Evolutionary conservation across 2,888 invertebrate species (phyloP), one percentile per base, ranked within the genome.

Genomic region (Cistogaster globosa): DNA sequence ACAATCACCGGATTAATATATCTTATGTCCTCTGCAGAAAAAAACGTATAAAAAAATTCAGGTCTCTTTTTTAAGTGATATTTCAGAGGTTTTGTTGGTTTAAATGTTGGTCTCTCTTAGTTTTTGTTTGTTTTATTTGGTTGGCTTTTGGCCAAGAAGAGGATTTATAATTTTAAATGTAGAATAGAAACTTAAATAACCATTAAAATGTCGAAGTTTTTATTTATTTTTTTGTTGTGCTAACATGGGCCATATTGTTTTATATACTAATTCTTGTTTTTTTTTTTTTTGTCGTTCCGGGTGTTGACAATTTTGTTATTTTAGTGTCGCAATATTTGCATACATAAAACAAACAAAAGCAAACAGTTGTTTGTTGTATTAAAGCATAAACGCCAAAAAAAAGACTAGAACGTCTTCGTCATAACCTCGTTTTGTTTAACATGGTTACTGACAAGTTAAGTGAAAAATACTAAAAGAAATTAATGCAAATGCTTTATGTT

Each of bases 131-230:
- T 63, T 57, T 32, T 63, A 68, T 69, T 55, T 68, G 7, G 36
- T 78, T 83, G 83, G 83, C 77, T 65, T 71, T 58, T 78, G 72
- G 71, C 72, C 83, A 72, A 82, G 11, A 71, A 67, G 12, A 42
- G 48, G 45, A 77, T 75, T 77, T 77, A 77, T 74, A 77, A 72
- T 81, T 77, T 74, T 71, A 36, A 51, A 58, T 72, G 65, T 65
- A 57, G 48, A 58, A 63, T 57, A 69, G 57, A 76, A 85, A 81
- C 84, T 81, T 78, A 85, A 85, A 85, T 81, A 69, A 84, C 84
- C 78, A 81, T 85, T 78, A 72, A 72, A 72, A 68, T 78, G 72
- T 83, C 67, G 18, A 77, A 62, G 72, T 68, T 4, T 18, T 20
- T 53, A 2, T 26, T 26, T 26, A 60, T 67, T 57, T 72, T 38